Percentiles rank a stretch among this genome's conserved stretches.
phyloP scores from a whole-genome alignment of 2,797 vertebrate genomes.

The Sternarchorhynchus goeldii region DNA sequence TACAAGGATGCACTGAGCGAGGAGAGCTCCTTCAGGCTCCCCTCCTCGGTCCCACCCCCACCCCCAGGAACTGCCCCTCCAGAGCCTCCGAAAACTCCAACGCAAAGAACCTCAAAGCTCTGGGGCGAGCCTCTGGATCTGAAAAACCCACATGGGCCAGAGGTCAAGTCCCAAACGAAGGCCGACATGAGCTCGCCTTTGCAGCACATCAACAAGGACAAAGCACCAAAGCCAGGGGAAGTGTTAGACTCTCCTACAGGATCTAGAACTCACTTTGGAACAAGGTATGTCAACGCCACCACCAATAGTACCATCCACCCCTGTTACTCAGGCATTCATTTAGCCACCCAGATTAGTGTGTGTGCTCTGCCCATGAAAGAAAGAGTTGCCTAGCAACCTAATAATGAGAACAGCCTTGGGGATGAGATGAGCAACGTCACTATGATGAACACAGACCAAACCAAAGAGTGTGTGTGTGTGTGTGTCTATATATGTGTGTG shows the following conservation, averaged over 20 bases:
- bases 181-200: slow-evolving; percentile 87
- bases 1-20: slow-evolving; percentile 82
- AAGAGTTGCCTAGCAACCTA: slow-evolving; percentile 69
- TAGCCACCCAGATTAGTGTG: slow-evolving; percentile 61
- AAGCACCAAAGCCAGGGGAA: slow-evolving; percentile 82
- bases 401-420: slow-evolving; percentile 62
- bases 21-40: slow-evolving; percentile 79
- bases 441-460: slow-evolving; percentile 57
- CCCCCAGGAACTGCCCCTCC: slow-evolving; percentile 74
- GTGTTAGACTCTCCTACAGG: slow-evolving; percentile 78
- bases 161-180: slow-evolving; percentile 85
- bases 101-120: slow-evolving; percentile 86
- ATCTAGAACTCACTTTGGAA: slow-evolving; percentile 79
- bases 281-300: slow-evolving; percentile 75
- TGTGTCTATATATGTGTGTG: slow-evolving; percentile 28
- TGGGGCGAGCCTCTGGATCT: slow-evolving; percentile 83
- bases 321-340: slow-evolving; percentile 51
- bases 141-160: slow-evolving; percentile 82
- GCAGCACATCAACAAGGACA: slow-evolving; percentile 89
- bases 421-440: slow-evolving; percentile 59
- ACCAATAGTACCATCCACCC: slow-evolving; percentile 12
- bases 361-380: slow-evolving; percentile 61
- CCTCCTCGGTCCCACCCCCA: slow-evolving; percentile 78
- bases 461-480: slow-evolving; percentile 44
- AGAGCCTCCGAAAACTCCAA: slow-evolving; percentile 74